Evolutionary conservation across 2,113 vertebrate species (phyloP).

Genomic region (zebrafish (Danio rerio)): GRCz12tu NC_133185.1:2719501-2720000

Average conservation of each 20-base stretch:
- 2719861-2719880: background rate
- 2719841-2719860: background rate
- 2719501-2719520: background rate
- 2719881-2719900: background rate
- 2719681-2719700: constrained; percentile 41
- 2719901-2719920: background rate
- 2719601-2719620: constrained; percentile 51
- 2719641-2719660: constrained; percentile 1
- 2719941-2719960: too few species aligned
- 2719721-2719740: background rate
- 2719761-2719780: background rate
- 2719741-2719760: background rate
- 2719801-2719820: constrained; percentile 3
- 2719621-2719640: constrained; percentile 49
- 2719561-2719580: constrained; percentile 40
- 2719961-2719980: too few species aligned
- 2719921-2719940: background rate
- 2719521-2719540: background rate
- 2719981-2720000: too few species aligned
- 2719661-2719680: constrained; percentile 2
- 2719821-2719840: background rate
- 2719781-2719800: constrained; percentile 18
- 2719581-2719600: background rate
- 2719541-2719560: constrained; percentile 35
- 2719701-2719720: constrained; percentile 10